A percentile compares a stretch with the other conserved stretches of the same genome.
phyloP scores from a whole-genome alignment of 2,113 vertebrate genomes.

The Cryptoleucopteryx plumbea region DNA sequence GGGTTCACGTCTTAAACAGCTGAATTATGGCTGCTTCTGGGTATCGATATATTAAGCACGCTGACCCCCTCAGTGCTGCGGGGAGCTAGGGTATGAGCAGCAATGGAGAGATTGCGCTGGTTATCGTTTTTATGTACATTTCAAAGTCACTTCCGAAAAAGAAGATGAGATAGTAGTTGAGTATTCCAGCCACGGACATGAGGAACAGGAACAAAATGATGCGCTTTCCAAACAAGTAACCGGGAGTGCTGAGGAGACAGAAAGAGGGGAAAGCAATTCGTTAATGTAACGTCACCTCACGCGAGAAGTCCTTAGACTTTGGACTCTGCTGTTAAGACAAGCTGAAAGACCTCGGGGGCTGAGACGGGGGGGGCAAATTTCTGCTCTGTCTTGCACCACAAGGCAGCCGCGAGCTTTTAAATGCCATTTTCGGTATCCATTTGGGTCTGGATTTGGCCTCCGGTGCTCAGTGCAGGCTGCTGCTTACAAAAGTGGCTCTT shows the following conservation, averaged over 20 bases:
- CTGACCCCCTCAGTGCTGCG: neutral
- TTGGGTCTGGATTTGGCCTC: neutral
- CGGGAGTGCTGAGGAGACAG: slow-evolving; percentile 82
- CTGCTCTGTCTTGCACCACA: neutral
- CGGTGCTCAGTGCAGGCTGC: neutral
- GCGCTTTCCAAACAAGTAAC: slow-evolving; percentile 92
- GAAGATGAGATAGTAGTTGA: slow-evolving; percentile 82
- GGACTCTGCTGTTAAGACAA: neutral
- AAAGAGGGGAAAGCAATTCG: neutral
- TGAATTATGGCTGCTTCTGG: slow-evolving; percentile 26
- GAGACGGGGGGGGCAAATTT: neutral
- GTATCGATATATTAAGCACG: neutral
- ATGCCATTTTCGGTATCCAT: neutral
- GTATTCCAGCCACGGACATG: slow-evolving; percentile 88
- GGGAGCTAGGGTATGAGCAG: slow-evolving; percentile 84
- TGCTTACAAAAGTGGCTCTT: neutral
- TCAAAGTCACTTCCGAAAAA: slow-evolving; percentile 82
- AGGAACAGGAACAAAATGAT: slow-evolving; percentile 87
- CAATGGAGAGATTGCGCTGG: slow-evolving; percentile 80
- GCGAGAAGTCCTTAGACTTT: rapidly evolving
- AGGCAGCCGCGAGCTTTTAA: neutral
- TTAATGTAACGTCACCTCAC: neutral
- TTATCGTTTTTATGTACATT: slow-evolving; percentile 83
- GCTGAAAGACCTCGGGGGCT: neutral
- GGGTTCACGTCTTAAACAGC: slow-evolving; percentile 14